Evolutionary conservation across 1,140 invertebrate species (phyloP).

Genomic region (Heliothis virescens): DNA sequence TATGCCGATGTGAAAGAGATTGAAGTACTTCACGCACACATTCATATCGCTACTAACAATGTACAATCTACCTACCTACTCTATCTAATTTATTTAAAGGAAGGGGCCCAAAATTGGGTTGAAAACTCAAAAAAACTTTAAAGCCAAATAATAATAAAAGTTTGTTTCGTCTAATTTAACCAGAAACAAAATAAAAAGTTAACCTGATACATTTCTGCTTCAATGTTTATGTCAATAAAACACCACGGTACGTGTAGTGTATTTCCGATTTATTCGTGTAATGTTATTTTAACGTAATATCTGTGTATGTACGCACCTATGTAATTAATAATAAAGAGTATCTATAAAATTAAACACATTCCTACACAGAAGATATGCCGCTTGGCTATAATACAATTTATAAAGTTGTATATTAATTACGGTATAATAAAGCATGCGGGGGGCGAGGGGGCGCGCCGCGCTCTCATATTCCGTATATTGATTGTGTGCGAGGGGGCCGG

Average conservation of each 20-base stretch:
- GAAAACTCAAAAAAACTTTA: constrained; percentile 57
- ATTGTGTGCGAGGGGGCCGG: constrained; percentile 85
- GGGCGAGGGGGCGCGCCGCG: constrained; percentile 84
- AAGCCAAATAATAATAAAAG: constrained; percentile 27
- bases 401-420: constrained; percentile 86
- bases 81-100: constrained; percentile 70
- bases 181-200: constrained; percentile 22
- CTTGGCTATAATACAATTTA: constrained; percentile 75
- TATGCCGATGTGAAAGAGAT: constrained; percentile 71
- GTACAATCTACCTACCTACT: constrained; percentile 47
- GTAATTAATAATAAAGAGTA: constrained; percentile 34
- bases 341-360: constrained; percentile 41
- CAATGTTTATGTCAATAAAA: constrained; percentile 53
- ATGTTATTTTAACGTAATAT: constrained; percentile 42
- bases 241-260: constrained; percentile 44
- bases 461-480: constrained; percentile 86
- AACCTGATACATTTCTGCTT: constrained; percentile 40
- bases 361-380: constrained; percentile 47
- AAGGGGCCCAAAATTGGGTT: constrained; percentile 66
- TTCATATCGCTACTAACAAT: constrained; percentile 46
- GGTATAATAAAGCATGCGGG: constrained; percentile 86
- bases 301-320: constrained; percentile 36
- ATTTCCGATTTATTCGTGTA: constrained; percentile 42
- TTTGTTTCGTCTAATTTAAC: not conserved
- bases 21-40: constrained; percentile 76